Evolutionary conservation across 2,797 vertebrate species (phyloP).

Genomic region (Cryptoprocta ferox): DNA sequence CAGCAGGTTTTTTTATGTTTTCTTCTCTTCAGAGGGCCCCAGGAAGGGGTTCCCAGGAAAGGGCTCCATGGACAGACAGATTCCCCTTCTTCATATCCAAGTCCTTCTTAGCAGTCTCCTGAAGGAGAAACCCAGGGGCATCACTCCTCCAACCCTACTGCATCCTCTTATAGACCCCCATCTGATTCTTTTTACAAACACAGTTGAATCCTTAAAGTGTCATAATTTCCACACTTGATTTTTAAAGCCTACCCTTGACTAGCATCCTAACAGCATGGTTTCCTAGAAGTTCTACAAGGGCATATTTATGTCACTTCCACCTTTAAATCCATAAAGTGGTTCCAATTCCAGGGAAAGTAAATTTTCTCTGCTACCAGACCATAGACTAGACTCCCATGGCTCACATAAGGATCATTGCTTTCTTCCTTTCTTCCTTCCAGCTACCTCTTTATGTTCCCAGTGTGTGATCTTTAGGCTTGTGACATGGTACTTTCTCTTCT

Average conservation of each 20-base stretch:
- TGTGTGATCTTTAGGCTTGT: not conserved
- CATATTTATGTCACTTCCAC: not conserved
- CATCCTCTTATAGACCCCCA: not conserved
- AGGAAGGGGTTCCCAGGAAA: not conserved
- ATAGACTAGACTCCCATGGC: not conserved
- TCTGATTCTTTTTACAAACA: not conserved
- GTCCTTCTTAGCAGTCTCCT: not conserved
- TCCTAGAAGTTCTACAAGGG: not conserved
- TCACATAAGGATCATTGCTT: not conserved
- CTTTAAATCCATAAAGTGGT: not conserved
- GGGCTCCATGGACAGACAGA: not conserved
- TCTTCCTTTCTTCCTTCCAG: not conserved
- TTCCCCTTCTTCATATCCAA: not conserved
- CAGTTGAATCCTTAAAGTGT: not conserved
- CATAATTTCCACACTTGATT: conserved; percentile 17
- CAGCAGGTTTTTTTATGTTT: not conserved
- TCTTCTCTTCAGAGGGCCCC: not conserved
- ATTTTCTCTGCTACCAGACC: not conserved
- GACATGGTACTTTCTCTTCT: not conserved
- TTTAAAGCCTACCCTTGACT: not conserved
- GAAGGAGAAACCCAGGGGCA: not conserved
- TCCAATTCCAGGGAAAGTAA: not conserved
- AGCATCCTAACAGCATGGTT: not conserved
- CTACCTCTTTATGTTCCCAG: not conserved
- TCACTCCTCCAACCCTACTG: not conserved